phyloP scores from a whole-genome alignment of 37 sponge, comb jelly and placozoan species.

The Dysidea cf. avara region DNA sequence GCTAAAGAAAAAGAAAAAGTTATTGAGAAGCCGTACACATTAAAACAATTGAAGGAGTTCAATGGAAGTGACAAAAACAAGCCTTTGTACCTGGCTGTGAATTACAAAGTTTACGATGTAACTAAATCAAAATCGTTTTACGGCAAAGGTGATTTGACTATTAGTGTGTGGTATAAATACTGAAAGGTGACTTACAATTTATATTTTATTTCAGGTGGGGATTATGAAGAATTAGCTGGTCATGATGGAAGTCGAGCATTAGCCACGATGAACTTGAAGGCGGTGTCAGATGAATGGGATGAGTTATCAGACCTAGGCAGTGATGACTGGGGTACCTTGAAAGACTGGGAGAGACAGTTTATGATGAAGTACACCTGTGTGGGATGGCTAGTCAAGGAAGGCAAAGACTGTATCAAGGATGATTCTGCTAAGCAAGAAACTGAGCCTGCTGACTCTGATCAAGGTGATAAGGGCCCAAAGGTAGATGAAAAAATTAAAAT shows the following conservation, averaged over 20 bases:
- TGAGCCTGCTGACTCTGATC: too few species aligned
- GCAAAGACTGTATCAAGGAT: background rate
- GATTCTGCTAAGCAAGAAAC: too few species aligned
- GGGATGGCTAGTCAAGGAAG: conserved; percentile 24
- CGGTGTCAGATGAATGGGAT: conserved; percentile 17
- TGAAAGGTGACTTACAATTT: too few species aligned
- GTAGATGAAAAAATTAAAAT: too few species aligned
- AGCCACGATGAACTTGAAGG: conserved; percentile 16
- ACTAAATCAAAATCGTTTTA: conserved; percentile 23
- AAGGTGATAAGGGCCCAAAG: too few species aligned
- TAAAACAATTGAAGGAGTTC: conserved; percentile 23
- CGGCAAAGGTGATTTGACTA: conserved; percentile 42
- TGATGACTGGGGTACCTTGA: conserved; percentile 4
- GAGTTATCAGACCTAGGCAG: conserved; percentile 15
- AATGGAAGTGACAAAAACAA: conserved; percentile 34
- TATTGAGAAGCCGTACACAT: conserved; percentile 1
- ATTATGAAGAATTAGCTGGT: conserved; percentile 40
- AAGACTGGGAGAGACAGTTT: conserved; percentile 43
- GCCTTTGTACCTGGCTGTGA: conserved; percentile 33
- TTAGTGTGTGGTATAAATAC: too few species aligned
- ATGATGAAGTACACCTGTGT: conserved; percentile 26
- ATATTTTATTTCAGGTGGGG: conserved; percentile 21
- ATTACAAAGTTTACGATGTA: conserved; percentile 40
- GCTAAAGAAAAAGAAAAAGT: too few species aligned
- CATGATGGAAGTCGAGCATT: conserved; percentile 45